Evolutionary conservation across 1,140 invertebrate species (phyloP).

Genomic region (Macrosteles quadrilineatus): DNA sequence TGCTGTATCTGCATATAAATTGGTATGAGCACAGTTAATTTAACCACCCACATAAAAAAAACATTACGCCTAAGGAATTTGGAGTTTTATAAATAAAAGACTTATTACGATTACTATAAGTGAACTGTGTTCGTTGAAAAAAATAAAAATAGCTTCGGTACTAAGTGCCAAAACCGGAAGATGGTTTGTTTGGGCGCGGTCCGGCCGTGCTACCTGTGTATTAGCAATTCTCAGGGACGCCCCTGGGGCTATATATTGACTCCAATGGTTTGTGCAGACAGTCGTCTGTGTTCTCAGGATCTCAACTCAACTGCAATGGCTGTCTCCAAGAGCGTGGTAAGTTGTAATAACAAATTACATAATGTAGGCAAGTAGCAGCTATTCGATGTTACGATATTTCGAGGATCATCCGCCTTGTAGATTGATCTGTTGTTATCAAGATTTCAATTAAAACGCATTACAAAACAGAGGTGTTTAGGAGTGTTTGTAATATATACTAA

Average conservation of each 20-base stretch:
- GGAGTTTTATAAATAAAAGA: background rate
- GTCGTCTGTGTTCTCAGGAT: background rate
- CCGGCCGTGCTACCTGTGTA: background rate
- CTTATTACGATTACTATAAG: background rate
- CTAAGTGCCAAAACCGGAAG: background rate
- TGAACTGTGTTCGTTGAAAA: background rate
- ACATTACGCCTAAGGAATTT: background rate
- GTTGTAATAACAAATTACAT: background rate
- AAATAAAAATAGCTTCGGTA: background rate
- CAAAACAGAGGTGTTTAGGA: no score
- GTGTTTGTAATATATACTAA: no score
- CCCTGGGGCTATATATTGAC: background rate
- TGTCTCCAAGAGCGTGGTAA: conserved; percentile 12
- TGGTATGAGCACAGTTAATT: no score
- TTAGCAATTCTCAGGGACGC: conserved; percentile 2
- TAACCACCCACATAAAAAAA: no score
- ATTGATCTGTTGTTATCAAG: no score
- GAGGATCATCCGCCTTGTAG: no score
- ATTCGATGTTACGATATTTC: no score
- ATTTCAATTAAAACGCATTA: no score
- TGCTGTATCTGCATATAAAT: no score
- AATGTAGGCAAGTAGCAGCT: no score
- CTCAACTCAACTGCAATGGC: background rate
- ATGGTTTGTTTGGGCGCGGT: background rate
- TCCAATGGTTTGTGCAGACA: background rate